Conservation (phyloP, 2,113 vertebrate genomes). For the Callipepla californica region DNA sequence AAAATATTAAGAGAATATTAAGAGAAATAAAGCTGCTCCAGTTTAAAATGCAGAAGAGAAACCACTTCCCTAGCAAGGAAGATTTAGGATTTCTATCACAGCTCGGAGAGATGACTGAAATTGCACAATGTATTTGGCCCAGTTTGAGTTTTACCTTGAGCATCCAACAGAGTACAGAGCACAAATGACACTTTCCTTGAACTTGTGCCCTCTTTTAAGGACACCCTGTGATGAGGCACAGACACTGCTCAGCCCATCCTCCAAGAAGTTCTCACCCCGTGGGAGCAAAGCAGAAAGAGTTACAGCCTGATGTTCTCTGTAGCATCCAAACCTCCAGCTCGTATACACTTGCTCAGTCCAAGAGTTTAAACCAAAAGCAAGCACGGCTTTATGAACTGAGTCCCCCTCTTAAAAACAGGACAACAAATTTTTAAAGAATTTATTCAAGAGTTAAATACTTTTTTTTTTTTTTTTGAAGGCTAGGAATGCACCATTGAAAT, state of each 20-base stretch:
- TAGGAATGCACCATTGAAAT: fast-evolving
- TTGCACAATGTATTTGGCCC: background rate
- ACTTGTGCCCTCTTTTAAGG: constrained; percentile 57
- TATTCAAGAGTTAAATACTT: background rate
- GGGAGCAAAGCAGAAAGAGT: constrained; percentile 20
- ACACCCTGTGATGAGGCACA: constrained; percentile 56
- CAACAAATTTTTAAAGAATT: background rate
- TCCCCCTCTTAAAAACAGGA: background rate
- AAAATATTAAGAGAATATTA: too few species aligned
- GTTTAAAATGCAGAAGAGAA: background rate
- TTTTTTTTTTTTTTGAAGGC: background rate
- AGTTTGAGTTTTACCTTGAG: constrained; percentile 27
- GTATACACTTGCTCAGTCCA: fast-evolving
- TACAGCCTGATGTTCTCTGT: background rate
- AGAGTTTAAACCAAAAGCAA: background rate
- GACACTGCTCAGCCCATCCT: constrained; percentile 65
- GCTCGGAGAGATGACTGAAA: background rate
- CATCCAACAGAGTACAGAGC: background rate
- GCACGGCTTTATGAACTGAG: background rate
- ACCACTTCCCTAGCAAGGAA: background rate
- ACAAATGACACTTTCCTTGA: background rate
- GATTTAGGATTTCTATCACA: background rate
- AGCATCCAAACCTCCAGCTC: background rate
- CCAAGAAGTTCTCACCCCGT: constrained; percentile 77
- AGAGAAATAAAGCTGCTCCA: background rate